A percentile compares a stretch with the other conserved stretches of the same genome.
Conservation (phyloP, 2,888 invertebrate species). For the Cerastoderma edule region DNA sequence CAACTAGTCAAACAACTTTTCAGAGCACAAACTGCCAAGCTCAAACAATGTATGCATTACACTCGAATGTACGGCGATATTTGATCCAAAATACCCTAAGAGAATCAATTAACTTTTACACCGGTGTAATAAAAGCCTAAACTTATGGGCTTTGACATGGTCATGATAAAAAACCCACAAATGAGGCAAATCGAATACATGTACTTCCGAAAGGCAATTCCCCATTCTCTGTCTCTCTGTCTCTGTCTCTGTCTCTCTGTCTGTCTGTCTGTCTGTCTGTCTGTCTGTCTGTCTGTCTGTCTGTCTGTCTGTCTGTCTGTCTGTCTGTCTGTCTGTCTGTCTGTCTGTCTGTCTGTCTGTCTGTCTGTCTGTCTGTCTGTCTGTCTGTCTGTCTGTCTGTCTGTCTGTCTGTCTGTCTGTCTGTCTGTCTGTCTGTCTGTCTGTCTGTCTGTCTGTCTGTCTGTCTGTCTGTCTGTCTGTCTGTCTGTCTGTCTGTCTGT, state of each 20-base stretch:
- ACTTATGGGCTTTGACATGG: no score
- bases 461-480: conserved; percentile 13
- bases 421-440: conserved; percentile 13
- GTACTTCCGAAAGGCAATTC: no score
- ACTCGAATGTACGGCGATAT: no score
- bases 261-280: conserved; percentile 1
- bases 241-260: not conserved
- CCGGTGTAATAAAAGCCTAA: no score
- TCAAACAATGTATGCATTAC: no score
- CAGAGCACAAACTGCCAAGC: no score
- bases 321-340: not conserved
- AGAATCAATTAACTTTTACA: no score
- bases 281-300: not conserved
- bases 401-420: conserved; percentile 13
- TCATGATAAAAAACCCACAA: no score
- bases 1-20: no score
- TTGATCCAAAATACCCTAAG: no score
- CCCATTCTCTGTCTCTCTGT: conserved; percentile 1
- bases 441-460: conserved; percentile 13
- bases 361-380: not conserved
- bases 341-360: conserved; percentile 1
- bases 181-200: no score
- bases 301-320: conserved; percentile 1
- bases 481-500: conserved; percentile 13
- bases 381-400: not conserved